Evolutionary conservation across 2,797 vertebrate genomes (phyloP), one percentile per base, ranked within the genome.

Genomic region (Tolypeutes matacus): DNA sequence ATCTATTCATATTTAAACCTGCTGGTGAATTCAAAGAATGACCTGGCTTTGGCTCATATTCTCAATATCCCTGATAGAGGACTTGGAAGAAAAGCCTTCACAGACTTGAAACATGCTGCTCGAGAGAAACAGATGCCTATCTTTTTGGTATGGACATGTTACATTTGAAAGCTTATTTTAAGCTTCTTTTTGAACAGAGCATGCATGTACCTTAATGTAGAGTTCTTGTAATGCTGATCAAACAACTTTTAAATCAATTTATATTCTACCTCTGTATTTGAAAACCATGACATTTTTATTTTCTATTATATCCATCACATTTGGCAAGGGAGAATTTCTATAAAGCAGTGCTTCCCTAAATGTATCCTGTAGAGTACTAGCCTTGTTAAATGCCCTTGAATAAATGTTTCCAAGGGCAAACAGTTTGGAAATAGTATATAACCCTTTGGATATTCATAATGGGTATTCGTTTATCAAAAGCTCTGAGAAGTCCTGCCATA

Each of bases 11-110:
- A 99, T 97, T 98, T 99, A 98, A 98, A 95, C 83, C 97, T 99
- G 91, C 98, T 99, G 17, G 99, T 99, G 87, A 99, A 99, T 98
- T 98, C 98, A 29, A 99, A 99, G 98, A 99, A 99, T 84, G 99
- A 99, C 98, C 72, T 99, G 90, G 99, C 99, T 62, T 4, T 99
- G 96, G 99, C 99, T 49, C 98, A 98, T 20, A 96, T 99, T 92
- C 98, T 99, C 9, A 99, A 99, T 84, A 96, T 99, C 94, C 99
- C 99, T 64, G 98, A 98, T 31, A 98, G 99, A 96, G 96, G 98
- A 70, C 99, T 99, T 25, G 99, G 98, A 34, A 98, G 98, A 72
- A 98, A 98, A 84, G 99, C 99, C 5, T 99, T 99, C 91, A 99
- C 99, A 2, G 98, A 99, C 60, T 87, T 99, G 27, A 99, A 99